Evolutionary conservation across 2,113 vertebrate genomes (phyloP).

Genomic region (Uria lomvia): DNA sequence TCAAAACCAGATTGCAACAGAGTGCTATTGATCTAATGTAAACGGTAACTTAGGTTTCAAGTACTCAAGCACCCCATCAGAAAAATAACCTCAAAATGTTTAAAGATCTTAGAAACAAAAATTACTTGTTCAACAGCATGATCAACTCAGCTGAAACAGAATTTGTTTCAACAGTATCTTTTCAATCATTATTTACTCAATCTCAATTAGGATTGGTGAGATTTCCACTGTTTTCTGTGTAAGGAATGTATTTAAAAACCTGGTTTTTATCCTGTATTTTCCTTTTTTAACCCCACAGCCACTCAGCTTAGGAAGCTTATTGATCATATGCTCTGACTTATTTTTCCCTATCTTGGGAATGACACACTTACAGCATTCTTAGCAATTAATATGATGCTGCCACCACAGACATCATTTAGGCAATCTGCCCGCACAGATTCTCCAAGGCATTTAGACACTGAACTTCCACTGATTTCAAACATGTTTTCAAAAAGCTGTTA

Average conservation of each 20-base stretch:
- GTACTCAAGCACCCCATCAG: not conserved
- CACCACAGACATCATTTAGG: not conserved
- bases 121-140: not conserved
- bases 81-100: not conserved
- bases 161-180: not conserved
- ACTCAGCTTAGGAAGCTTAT: not conserved
- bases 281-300: not conserved
- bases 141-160: not conserved
- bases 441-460: not conserved
- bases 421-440: not conserved
- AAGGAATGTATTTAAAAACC: not conserved
- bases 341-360: not conserved
- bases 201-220: not conserved
- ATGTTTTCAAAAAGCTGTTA: not conserved
- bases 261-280: not conserved
- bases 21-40: not conserved
- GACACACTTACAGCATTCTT: not conserved
- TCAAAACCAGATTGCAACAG: not conserved
- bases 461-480: not conserved
- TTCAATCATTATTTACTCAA: not conserved
- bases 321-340: not conserved
- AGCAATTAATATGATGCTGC: not conserved
- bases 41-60: not conserved
- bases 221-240: not conserved
- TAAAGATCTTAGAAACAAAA: not conserved